Percentiles rank a stretch among this genome's conserved stretches.
Evolutionary conservation across 2,113 vertebrate genomes (phyloP).

Genomic region (Hystrix brachyura): DNA sequence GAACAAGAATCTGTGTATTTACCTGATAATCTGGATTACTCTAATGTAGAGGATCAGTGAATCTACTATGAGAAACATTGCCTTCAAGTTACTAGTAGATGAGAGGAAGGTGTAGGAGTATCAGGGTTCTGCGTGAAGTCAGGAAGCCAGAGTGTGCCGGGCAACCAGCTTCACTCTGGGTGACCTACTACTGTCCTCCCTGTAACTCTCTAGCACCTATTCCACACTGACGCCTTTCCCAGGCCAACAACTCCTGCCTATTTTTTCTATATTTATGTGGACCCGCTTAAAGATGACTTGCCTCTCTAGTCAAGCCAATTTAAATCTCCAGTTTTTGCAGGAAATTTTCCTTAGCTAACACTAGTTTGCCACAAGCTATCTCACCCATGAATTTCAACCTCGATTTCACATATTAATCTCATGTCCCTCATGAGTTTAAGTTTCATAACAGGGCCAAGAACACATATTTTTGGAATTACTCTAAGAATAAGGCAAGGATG

Average conservation of each 20-base stretch:
- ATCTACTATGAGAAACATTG: not conserved
- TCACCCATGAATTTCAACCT: not conserved
- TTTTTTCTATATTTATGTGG: not conserved
- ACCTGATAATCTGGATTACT: not conserved
- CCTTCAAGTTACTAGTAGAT: not conserved
- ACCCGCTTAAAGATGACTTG: not conserved
- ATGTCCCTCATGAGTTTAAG: not conserved
- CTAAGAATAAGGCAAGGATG: not conserved
- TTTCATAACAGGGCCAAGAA: not conserved
- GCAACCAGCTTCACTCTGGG: not conserved
- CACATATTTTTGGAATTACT: not conserved
- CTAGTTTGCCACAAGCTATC: not conserved
- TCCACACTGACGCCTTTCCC: not conserved
- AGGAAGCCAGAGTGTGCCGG: not conserved
- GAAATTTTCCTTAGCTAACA: not conserved
- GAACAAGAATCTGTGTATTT: not conserved
- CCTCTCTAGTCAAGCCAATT: not conserved
- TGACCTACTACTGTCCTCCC: not conserved
- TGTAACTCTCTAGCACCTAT: not conserved
- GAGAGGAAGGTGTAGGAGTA: not conserved
- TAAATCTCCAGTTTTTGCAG: not conserved
- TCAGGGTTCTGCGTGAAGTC: not conserved
- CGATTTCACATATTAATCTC: not conserved
- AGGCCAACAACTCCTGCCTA: not conserved
- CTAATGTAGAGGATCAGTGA: not conserved